Evolutionary conservation across 2,888 invertebrate genomes (phyloP), one percentile per base, ranked within the genome.

Genomic region (Dioctria rufipes): DNA sequence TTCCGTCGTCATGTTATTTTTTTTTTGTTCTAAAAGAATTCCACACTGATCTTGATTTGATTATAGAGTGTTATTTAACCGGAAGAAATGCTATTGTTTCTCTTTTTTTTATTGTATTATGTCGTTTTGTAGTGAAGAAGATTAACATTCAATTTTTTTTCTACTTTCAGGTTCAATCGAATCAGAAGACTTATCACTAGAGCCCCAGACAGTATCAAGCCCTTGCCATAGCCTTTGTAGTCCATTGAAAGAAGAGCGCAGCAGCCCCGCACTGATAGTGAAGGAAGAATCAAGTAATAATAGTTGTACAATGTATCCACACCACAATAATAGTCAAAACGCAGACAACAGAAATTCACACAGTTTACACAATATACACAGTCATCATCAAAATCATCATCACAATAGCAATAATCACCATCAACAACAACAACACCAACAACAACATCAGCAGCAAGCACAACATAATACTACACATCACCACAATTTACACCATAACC

Each of bases 251-350:
- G 92, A 92, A 86, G 93, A 92, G 86, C 91, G 90, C 86, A 91
- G 92, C 85, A 93, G 93, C 80, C 94, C 94, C 75, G 92, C 92
- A 84, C 85, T 89, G 83, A 91, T 93, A 84, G 91, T 93, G 87
- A 94, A 94, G 86, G 94, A 94, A 90, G 94, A 94, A 88, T 92
- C 92, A 86, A 93, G 93, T 89, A 94, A 93, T 89, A 92, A 93
- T 88, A 93, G 93, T 86, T 88, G 88, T 88, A 89, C 88, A 85
- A 89, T 89, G 89, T 89, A 88, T 85, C 86, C 88, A 85, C 86
- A 88, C 83, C 86, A 83, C 86, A 86, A 83, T 75, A 82, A 66
- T 66, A 81, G 78, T 73, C 80, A 82, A 80, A 83, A 83, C 78
- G 81, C 78, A 69, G 80, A 82, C 61, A 82, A 51, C 77, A 80